Evolutionary conservation across 2,797 vertebrate genomes (phyloP).

Genomic region (Nyctibius grandis): DNA sequence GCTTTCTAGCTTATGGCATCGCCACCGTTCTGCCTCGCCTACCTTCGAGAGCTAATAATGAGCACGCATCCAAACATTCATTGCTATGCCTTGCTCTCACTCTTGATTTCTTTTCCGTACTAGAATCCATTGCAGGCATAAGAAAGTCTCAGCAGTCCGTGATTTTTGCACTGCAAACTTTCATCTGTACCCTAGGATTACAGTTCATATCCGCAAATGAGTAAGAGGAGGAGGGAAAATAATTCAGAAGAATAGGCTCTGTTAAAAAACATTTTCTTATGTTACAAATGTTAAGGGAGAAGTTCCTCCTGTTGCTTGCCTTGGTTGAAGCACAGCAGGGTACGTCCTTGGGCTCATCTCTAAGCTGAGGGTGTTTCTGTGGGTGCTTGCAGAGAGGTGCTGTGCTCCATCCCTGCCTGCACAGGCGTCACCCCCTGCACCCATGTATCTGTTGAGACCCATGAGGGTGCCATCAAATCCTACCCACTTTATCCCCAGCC

Average conservation of each 20-base stretch:
- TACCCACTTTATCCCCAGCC: neutral
- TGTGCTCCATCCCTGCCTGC: accelerated
- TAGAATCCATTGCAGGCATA: neutral
- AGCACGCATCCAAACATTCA: neutral
- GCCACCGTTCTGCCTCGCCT: neutral
- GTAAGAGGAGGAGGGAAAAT: neutral
- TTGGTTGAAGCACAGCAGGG: accelerated
- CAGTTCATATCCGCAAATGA: neutral
- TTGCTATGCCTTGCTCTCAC: neutral
- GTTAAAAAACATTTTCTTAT: neutral
- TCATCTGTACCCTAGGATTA: neutral
- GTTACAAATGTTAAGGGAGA: neutral
- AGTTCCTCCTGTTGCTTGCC: neutral
- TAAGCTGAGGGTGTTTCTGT: neutral
- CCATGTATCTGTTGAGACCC: neutral
- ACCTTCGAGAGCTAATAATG: neutral
- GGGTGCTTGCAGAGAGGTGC: neutral
- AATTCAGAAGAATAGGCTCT: neutral
- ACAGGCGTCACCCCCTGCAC: neutral
- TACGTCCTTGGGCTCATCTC: neutral
- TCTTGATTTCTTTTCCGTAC: neutral
- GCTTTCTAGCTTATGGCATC: neutral
- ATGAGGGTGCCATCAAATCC: neutral
- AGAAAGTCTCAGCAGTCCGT: neutral
- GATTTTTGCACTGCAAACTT: neutral